Evolutionary conservation across 2,888 invertebrate genomes (phyloP), one percentile per base, ranked within the genome.

Genomic region (Hymenopus coronatus): DNA sequence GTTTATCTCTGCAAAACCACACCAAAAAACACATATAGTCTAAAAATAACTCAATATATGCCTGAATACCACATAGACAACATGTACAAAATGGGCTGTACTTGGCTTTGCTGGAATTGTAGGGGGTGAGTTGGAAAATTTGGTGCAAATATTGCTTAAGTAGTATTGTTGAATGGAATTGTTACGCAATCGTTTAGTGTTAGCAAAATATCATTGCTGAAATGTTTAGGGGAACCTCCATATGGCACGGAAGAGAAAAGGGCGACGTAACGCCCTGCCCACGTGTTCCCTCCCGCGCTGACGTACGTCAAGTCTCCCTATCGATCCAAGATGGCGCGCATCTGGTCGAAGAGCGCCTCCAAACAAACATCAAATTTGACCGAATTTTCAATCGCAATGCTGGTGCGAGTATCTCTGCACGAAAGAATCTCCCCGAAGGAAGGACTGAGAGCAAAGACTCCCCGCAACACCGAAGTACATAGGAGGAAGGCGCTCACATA

Each of bases 281-380:
- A 88, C 88, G 89, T 89, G 89, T 88, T 83, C 20, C 12, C 89
- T 86, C 88, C 84, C 87, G 85, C 82, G 82, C 46, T 46, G 88
- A 54, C 81, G 88, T 85, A 87, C 84, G 88, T 84, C 88, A 87
- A 83, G 88, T 82, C 82, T 83, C 88, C 89, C 83, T 91, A 91
- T 91, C 91, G 91, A 91, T 91, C 91, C 91, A 91, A 91, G 88
- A 91, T 91, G 91, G 91, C 91, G 91, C 89, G 89, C 89, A 82
- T 3, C 54, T 70, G 54, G 54, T 70, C 54, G 28, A 30, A 27
- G 20, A 84, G 84, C 28, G 28, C 28, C 33, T 28, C 84, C 84
- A 33, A 84, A 84, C 84, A 33, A 33, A 30, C 28, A 30, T 30
- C 25, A 14, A 84, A 33, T 33, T 83, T 28, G 33, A 83, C 83